Conservation (phyloP, 1,140 invertebrate genomes). For the Dufourea novaeangliae region DNA sequence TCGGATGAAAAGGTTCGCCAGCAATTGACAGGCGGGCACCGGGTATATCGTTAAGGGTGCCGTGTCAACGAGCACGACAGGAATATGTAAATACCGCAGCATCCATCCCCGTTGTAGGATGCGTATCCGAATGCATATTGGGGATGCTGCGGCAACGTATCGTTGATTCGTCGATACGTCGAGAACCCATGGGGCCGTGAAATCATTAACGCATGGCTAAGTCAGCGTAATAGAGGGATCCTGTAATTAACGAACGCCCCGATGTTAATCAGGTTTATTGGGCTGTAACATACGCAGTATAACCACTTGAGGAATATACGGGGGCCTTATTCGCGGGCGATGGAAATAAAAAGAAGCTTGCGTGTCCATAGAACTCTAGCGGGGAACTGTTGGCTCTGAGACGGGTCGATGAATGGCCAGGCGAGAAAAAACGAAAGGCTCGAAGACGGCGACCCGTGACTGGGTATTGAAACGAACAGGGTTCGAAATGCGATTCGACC, state of each 20-base stretch:
- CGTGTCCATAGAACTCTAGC: no score
- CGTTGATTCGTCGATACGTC: slow-evolving; percentile 57
- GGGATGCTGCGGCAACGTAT: slow-evolving; percentile 36
- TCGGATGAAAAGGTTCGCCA: slow-evolving; percentile 15
- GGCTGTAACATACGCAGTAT: slow-evolving; percentile 50
- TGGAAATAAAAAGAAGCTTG: no score
- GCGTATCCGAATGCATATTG: slow-evolving; percentile 55
- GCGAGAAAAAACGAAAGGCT: neutral
- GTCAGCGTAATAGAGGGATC: slow-evolving; percentile 57
- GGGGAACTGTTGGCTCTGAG: neutral
- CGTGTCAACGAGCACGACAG: slow-evolving; percentile 21
- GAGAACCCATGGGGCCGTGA: slow-evolving; percentile 53
- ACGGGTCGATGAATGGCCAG: slow-evolving; percentile 4
- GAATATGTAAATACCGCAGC: slow-evolving; percentile 41
- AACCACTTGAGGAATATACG: slow-evolving; percentile 48
- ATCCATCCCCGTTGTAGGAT: slow-evolving; percentile 43
- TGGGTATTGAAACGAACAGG: slow-evolving; percentile 13
- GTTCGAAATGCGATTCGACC: neutral
- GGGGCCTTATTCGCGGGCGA: slow-evolving; percentile 18
- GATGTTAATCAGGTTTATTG: slow-evolving; percentile 68
- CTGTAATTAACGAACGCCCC: slow-evolving; percentile 65
- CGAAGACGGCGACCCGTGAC: neutral
- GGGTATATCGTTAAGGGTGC: slow-evolving; percentile 34
- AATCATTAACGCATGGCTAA: slow-evolving; percentile 66
- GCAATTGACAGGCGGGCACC: slow-evolving; percentile 53